Percentiles rank a stretch among this genome's conserved stretches.
These are phyloP conservation scores for Theretra japonica DNA, from an alignment of 2,888 invertebrate species.

Conservation along the genomic window DNA sequence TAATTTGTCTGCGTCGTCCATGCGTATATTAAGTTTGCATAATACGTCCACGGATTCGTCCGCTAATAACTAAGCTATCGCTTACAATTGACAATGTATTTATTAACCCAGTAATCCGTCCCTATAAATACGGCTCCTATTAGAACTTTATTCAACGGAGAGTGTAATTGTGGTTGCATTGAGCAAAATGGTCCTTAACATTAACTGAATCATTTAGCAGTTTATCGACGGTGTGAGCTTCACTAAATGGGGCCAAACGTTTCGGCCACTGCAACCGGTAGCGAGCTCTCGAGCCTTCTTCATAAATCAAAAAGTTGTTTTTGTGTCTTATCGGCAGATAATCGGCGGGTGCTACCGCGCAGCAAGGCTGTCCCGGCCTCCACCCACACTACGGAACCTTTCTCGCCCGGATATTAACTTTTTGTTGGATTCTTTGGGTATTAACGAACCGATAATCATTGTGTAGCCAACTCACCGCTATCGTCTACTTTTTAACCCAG, in stretches of 20 bases:
- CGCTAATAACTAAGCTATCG: no score
- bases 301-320: constrained; percentile 84
- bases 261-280: constrained; percentile 74
- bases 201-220: no score
- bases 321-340: constrained; percentile 81
- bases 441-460: constrained; percentile 68
- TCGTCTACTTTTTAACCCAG: constrained; percentile 50
- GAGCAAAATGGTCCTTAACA: constrained; percentile 16
- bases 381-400: constrained; percentile 45
- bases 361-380: constrained; percentile 46
- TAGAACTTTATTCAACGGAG: no score
- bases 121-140: no score
- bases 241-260: constrained; percentile 57
- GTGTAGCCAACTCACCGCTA: constrained; percentile 50
- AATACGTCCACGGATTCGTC: no score
- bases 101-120: no score
- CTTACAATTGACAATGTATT: no score
- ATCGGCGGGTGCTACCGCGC: constrained; percentile 78
- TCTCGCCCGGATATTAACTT: constrained; percentile 66
- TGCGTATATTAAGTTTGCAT: no score
- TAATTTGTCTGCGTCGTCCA: no score
- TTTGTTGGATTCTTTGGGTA: constrained; percentile 69
- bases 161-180: neutral
- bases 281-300: constrained; percentile 77
- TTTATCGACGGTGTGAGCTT: constrained; percentile 40